phyloP scores from a whole-genome alignment of 2,113 vertebrate species.

The Micromys minutus region DNA sequence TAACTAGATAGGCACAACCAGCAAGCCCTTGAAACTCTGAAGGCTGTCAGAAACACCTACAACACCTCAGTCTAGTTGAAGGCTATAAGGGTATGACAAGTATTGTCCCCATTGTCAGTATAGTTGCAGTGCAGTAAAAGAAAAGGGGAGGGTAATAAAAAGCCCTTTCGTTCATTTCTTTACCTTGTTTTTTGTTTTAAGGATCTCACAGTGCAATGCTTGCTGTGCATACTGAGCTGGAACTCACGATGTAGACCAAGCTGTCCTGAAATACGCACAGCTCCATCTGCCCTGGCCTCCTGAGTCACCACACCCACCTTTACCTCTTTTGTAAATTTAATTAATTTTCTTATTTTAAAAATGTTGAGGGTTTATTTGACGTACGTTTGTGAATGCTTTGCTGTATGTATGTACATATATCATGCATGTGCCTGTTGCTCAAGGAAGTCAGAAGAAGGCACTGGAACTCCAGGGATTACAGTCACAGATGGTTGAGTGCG shows the following conservation, averaged over 20 bases:
- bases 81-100: not conserved
- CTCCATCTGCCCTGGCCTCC: not conserved
- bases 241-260: not conserved
- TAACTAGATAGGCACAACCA: not conserved
- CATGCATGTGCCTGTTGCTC: not conserved
- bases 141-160: not conserved
- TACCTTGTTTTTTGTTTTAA: not conserved
- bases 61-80: not conserved
- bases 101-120: not conserved
- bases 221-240: not conserved
- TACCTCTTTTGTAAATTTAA: not conserved
- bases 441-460: not conserved
- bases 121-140: not conserved
- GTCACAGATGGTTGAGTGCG: not conserved
- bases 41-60: not conserved
- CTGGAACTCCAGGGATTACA: not conserved
- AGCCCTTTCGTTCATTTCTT: not conserved
- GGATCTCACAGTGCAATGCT: not conserved
- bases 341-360: not conserved
- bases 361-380: not conserved
- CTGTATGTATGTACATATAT: not conserved
- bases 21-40: not conserved
- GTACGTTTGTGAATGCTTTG: not conserved
- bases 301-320: not conserved
- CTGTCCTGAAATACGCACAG: not conserved